Evolutionary conservation across 2,113 vertebrate genomes (phyloP), one percentile per base, ranked within the genome.

Genomic region (Struthidea cinerea): DNA sequence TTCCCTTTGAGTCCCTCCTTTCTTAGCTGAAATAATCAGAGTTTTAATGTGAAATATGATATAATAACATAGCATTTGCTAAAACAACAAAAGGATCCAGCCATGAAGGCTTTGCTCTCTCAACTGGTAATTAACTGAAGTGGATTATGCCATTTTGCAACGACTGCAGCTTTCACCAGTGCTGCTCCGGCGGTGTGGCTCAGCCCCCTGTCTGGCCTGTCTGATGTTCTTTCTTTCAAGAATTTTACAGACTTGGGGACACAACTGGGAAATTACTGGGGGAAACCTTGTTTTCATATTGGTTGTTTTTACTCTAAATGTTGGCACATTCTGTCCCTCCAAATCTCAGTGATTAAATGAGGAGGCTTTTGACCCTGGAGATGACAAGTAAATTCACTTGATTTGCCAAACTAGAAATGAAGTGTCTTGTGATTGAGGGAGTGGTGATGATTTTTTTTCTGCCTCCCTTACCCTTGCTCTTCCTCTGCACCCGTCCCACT

Each of bases 351-450:
- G 88, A 88, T 94, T 95, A 78, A 81, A 68, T 2, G 26, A 70
- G 75, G 37, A 83, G 59, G 35, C 28, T 68, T 90, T 93, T 94
- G 90, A 96, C 84, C 90, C 63, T 56, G 28, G 75, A 95, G 35
- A 93, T 56, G 92, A 90, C 59, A 92, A 92, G 47, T 47, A 94
- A 94, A 92, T 92, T 81, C n/a, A 35, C 64, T 89, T 65, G 37
- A 44, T 89, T 89, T 95, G 93, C 96, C 92, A 96, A 68, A 60
- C 64, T 74, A 41, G 74, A 80, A 93, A 95, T 86, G 71, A 87
- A 94, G 94, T 96, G 90, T 91, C 69, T 81, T 39, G 60, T 95
- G 95, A 95, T 0, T 0, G 30, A 88, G 68, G 61, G 63, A 71
- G 39, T 30, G 35, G 50, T 69, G 59, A 86, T 70, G 68, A 42